Evolutionary conservation across 2,888 invertebrate species (phyloP).

Genomic region (Muschampia plurimacula): DNA sequence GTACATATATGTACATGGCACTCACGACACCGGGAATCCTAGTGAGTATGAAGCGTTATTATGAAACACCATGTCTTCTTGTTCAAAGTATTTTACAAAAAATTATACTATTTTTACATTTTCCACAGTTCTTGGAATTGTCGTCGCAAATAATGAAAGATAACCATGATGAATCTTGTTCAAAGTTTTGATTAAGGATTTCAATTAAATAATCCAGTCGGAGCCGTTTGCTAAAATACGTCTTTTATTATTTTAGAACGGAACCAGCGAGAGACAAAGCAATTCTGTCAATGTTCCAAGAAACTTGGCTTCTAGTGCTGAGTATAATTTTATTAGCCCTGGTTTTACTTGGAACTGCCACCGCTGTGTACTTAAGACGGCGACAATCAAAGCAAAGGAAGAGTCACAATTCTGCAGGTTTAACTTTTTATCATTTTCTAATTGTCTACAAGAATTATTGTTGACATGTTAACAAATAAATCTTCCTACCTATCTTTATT

Average conservation of each 20-base stretch:
- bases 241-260: conserved; percentile 66
- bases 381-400: conserved; percentile 75
- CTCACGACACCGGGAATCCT: too few relatives aligned
- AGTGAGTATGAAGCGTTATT: too few relatives aligned
- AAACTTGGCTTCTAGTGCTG: conserved; percentile 79
- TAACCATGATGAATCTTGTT: background rate
- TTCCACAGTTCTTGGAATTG: background rate
- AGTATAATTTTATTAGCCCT: conserved; percentile 74
- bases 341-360: conserved; percentile 69
- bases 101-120: background rate
- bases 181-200: conserved; percentile 32
- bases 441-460: conserved; percentile 1
- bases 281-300: conserved; percentile 79
- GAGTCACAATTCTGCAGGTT: conserved; percentile 72
- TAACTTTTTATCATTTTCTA: conserved; percentile 41
- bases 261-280: conserved; percentile 81
- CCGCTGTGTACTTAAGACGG: conserved; percentile 71
- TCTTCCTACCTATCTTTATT: conserved; percentile 1
- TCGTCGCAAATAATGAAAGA: background rate
- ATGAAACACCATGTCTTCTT: background rate
- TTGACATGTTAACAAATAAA: background rate
- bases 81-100: background rate
- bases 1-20: too few relatives aligned
- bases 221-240: conserved; percentile 29
- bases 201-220: conserved; percentile 28